Percentiles rank a stretch among this genome's conserved stretches.
Conservation (phyloP, 2,113 vertebrate species). For the Ammospiza nelsoni region DNA sequence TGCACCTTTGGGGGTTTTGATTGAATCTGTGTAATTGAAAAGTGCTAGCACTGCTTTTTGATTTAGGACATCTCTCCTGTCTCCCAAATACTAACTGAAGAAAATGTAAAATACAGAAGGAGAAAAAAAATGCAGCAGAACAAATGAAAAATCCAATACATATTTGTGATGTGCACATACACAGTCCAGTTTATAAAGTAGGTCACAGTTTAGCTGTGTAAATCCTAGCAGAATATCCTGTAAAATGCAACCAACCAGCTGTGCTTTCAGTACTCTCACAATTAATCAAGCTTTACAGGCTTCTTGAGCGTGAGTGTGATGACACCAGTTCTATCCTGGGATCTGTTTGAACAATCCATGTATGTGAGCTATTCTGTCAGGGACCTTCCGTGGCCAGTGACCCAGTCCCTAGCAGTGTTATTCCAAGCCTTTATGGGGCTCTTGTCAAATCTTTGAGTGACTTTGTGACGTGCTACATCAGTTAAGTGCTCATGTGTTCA, state of each 20-base stretch:
- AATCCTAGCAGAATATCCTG: background rate
- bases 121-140: background rate
- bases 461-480: background rate
- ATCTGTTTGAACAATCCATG: background rate
- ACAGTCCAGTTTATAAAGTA: background rate
- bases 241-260: background rate
- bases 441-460: background rate
- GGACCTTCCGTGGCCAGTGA: background rate
- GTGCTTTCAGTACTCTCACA: background rate
- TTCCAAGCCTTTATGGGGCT: background rate
- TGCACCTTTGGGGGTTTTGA: background rate
- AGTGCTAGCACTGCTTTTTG: background rate
- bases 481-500: background rate
- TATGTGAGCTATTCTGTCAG: background rate
- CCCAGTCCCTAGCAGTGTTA: background rate
- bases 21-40: background rate
- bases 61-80: background rate
- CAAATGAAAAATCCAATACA: background rate
- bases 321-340: background rate
- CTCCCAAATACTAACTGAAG: background rate
- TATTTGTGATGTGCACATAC: background rate
- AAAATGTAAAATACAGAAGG: background rate
- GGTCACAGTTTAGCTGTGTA: conserved; percentile 9
- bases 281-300: background rate
- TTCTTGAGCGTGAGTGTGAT: background rate